Conservation (phyloP, 2,888 invertebrate species). For the Lordiphosa andalusiaca region DNA sequence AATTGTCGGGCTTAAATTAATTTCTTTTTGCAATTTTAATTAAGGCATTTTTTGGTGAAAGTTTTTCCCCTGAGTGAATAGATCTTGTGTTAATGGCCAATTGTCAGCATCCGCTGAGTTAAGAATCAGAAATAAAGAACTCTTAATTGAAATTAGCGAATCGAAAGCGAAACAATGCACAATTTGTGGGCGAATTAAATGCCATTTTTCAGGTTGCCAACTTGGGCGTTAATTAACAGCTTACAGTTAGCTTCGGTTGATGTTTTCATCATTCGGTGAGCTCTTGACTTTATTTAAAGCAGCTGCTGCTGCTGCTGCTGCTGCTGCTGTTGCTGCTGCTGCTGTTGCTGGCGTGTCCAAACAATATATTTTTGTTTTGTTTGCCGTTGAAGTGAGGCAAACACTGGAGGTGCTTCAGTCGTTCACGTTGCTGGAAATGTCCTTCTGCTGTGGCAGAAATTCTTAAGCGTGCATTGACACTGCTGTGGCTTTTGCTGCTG, state of each 20-base stretch:
- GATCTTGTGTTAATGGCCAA: slow-evolving; percentile 56
- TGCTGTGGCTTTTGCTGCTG: slow-evolving; percentile 41
- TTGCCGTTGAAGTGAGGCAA: slow-evolving; percentile 40
- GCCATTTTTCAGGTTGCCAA: slow-evolving; percentile 58
- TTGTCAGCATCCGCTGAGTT: slow-evolving; percentile 65
- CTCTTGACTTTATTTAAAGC: slow-evolving; percentile 37
- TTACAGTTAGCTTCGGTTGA: slow-evolving; percentile 45
- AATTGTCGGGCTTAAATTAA: slow-evolving; percentile 62
- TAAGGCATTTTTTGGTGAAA: slow-evolving; percentile 62
- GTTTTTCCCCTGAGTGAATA: slow-evolving; percentile 31
- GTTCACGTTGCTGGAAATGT: slow-evolving; percentile 59
- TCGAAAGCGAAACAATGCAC: slow-evolving; percentile 54
- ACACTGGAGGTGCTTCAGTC: slow-evolving; percentile 63
- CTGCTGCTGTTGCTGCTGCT: slow-evolving; percentile 8
- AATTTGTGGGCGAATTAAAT: slow-evolving; percentile 64
- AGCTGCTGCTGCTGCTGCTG: no score
- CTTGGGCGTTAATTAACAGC: slow-evolving; percentile 64
- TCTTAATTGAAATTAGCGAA: slow-evolving; percentile 56
- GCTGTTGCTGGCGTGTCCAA: slow-evolving; percentile 1
- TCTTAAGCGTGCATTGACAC: slow-evolving; percentile 72
- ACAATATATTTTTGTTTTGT: slow-evolving; percentile 3
- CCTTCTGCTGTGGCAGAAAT: slow-evolving; percentile 69
- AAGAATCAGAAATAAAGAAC: slow-evolving; percentile 47
- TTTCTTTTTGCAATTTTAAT: slow-evolving; percentile 70
- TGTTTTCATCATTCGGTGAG: slow-evolving; percentile 42